These are phyloP conservation scores for Lasioglossum villosulum DNA, from an alignment of 2,888 invertebrate species.

Conservation along the genomic window DNA sequence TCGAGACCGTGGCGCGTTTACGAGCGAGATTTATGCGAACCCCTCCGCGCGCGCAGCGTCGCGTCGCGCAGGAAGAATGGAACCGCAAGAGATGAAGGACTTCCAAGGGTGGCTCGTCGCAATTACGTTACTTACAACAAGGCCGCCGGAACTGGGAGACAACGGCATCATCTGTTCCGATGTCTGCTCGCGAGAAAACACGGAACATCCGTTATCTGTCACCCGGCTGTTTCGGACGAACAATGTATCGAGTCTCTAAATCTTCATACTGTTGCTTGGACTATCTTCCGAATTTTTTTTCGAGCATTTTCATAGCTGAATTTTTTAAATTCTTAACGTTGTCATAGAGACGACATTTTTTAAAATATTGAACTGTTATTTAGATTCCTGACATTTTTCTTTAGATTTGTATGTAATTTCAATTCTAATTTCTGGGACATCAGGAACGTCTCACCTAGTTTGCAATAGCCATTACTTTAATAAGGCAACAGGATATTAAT, in stretches of 20 bases:
- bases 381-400: neutral
- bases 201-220: neutral
- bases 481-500: neutral
- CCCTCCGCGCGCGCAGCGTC: constrained; percentile 14
- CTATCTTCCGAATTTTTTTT: neutral
- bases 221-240: neutral
- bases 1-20: constrained; percentile 74
- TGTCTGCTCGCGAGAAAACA: neutral
- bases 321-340: neutral
- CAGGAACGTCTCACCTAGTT: neutral
- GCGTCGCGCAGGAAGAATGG: constrained; percentile 22
- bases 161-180: neutral
- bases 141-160: neutral
- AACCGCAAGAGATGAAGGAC: constrained; percentile 18
- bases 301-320: neutral
- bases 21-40: constrained; percentile 72
- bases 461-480: neutral
- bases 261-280: neutral
- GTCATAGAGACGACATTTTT: too few relatives aligned
- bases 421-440: neutral
- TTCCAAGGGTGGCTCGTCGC: constrained; percentile 23
- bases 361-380: neutral
- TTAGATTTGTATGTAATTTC: neutral
- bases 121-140: neutral
- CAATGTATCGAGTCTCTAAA: neutral